Evolutionary conservation across 2,888 invertebrate genomes (phyloP).

Genomic region (Formica aserva): DNA sequence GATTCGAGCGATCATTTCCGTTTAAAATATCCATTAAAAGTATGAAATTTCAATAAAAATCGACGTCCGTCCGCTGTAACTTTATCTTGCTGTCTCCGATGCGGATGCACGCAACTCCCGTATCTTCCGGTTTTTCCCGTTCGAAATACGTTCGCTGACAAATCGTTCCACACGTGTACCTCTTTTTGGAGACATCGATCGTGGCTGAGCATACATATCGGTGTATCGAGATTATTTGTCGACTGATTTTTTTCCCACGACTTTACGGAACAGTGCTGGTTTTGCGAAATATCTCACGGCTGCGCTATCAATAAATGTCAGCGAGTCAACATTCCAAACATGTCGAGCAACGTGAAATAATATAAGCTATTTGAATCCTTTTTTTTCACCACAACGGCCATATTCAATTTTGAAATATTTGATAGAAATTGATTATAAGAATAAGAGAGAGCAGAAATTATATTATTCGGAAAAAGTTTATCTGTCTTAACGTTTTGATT

Average conservation of each 20-base stretch:
- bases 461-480: neutral
- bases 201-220: slow-evolving; percentile 23
- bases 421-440: neutral
- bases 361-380: neutral
- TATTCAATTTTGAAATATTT: neutral
- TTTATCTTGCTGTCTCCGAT: neutral
- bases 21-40: slow-evolving; percentile 46
- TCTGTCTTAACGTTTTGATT: slow-evolving; percentile 61
- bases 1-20: slow-evolving; percentile 42
- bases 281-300: slow-evolving; percentile 13
- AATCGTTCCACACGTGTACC: neutral
- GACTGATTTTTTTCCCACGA: slow-evolving; percentile 30
- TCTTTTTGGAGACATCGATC: slow-evolving; percentile 32
- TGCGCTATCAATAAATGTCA: slow-evolving; percentile 35
- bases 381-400: neutral
- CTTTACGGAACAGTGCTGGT: slow-evolving; percentile 3
- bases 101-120: neutral
- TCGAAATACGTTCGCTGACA: slow-evolving; percentile 13
- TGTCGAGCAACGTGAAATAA: slow-evolving; percentile 1
- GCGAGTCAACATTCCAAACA: neutral
- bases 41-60: slow-evolving; percentile 37
- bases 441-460: neutral
- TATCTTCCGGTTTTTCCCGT: slow-evolving; percentile 2
- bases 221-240: slow-evolving; percentile 28
- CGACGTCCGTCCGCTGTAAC: neutral